Conservation (phyloP, 2,113 vertebrate species). For the Seriola aureovittata region DNA sequence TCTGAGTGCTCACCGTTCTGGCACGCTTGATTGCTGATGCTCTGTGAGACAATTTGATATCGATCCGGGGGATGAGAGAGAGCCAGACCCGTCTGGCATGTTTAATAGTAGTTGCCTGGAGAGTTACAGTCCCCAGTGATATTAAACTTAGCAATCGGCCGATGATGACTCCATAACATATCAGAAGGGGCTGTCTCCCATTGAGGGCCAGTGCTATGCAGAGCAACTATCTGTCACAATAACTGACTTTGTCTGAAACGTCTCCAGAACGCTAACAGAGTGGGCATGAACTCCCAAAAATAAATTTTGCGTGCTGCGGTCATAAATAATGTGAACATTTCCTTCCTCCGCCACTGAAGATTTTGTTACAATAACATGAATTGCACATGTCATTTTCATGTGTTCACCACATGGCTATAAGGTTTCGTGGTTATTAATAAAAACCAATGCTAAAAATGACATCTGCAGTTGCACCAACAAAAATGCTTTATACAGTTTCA, state of each 20-base stretch:
- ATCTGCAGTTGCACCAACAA: slow-evolving; percentile 20
- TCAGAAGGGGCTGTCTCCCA: slow-evolving; percentile 39
- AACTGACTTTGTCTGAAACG: slow-evolving; percentile 37
- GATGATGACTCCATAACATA: slow-evolving; percentile 71
- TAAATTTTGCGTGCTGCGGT: slow-evolving; percentile 40
- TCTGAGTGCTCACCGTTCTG: slow-evolving; percentile 54
- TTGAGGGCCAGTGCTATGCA: slow-evolving; percentile 28
- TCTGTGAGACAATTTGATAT: slow-evolving; percentile 72
- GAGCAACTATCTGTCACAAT: slow-evolving; percentile 46
- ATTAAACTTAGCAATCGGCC: slow-evolving; percentile 60
- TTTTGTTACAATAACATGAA: slow-evolving; percentile 48
- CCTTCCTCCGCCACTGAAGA: slow-evolving; percentile 29
- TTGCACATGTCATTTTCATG: slow-evolving; percentile 38
- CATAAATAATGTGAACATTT: slow-evolving; percentile 51
- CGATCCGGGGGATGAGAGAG: slow-evolving; percentile 46
- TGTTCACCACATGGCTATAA: slow-evolving; percentile 50
- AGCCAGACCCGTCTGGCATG: slow-evolving; percentile 67
- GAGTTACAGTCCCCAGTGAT: slow-evolving; percentile 61
- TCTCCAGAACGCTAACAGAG: slow-evolving; percentile 6
- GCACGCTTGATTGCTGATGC: slow-evolving; percentile 62
- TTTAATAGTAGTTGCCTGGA: slow-evolving; percentile 66
- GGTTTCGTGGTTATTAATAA: slow-evolving; percentile 45
- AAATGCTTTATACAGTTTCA: slow-evolving; percentile 14
- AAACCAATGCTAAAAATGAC: slow-evolving; percentile 31
- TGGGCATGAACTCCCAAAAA: slow-evolving; percentile 33